Evolutionary conservation across 2,888 invertebrate species (phyloP).

Genomic region (Strigamia crassipes): DNA sequence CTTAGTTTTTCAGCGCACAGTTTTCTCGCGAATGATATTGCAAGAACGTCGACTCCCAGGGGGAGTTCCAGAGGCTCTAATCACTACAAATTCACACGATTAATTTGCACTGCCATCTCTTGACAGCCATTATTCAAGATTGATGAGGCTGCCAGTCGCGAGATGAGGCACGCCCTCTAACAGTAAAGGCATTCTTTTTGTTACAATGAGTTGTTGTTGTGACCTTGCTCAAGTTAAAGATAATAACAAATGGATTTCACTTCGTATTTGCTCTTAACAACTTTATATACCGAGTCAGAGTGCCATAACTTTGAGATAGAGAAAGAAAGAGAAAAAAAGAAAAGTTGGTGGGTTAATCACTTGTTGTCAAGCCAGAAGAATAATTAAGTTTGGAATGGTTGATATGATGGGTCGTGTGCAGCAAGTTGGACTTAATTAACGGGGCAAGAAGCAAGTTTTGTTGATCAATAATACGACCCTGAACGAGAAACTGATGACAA

Average conservation of each 20-base stretch:
- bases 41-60: conserved; percentile 10
- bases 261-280: neutral
- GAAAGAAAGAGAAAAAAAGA: no score
- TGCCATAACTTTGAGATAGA: neutral
- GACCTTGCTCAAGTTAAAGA: conserved; percentile 2
- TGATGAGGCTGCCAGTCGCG: neutral
- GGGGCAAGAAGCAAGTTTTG: no score
- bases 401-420: neutral
- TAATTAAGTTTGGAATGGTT: neutral
- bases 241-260: neutral
- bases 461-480: neutral
- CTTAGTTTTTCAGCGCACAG: neutral
- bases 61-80: neutral
- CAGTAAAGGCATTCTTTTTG: neutral
- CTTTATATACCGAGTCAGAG: neutral
- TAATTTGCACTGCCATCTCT: conserved; percentile 10
- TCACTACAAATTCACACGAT: conserved; percentile 10
- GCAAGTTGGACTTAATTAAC: no score
- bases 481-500: neutral
- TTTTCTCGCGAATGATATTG: neutral
- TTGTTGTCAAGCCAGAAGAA: neutral
- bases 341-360: neutral
- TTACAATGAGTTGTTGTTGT: neutral
- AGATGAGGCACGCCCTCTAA: neutral
- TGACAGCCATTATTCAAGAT: conserved; percentile 10